phyloP scores from a whole-genome alignment of 2,797 vertebrate species.

The Sylvia borin region DNA sequence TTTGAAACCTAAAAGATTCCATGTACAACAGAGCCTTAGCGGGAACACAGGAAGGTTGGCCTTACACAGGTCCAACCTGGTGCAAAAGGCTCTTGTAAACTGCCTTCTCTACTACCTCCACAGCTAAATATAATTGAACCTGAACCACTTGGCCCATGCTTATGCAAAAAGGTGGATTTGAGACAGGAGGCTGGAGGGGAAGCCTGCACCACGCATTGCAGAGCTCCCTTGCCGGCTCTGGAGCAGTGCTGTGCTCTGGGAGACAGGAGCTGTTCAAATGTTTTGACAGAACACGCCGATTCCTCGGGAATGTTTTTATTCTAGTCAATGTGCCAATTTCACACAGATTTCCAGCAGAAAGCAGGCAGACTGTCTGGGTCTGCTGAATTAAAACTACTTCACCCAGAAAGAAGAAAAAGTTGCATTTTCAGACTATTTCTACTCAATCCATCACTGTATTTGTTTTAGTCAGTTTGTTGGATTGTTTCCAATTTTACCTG shows the following conservation, averaged over 20 bases:
- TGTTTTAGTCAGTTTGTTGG: background rate
- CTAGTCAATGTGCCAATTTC: slow-evolving; percentile 49
- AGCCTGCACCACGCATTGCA: accelerated
- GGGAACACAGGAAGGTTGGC: background rate
- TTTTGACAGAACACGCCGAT: slow-evolving; percentile 60
- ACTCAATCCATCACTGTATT: background rate
- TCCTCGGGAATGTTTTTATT: slow-evolving; percentile 65
- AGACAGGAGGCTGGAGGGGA: background rate
- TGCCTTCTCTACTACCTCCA: background rate
- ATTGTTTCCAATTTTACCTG: slow-evolving; percentile 20
- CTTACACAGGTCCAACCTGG: background rate
- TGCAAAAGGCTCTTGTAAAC: background rate
- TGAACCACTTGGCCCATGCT: background rate
- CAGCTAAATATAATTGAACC: background rate
- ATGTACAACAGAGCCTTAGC: background rate
- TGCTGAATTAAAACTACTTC: slow-evolving; percentile 8
- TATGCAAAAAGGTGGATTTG: background rate
- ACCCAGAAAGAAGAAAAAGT: background rate
- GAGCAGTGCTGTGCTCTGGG: background rate
- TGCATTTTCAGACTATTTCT: background rate
- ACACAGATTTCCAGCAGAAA: slow-evolving; percentile 60
- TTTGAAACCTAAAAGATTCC: background rate
- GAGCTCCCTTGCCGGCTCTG: background rate
- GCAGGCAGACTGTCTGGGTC: slow-evolving; percentile 56
- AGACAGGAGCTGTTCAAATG: slow-evolving; percentile 62